Evolutionary conservation across 2,797 vertebrate species (phyloP).

Genomic region (Nannoperca australis): DNA sequence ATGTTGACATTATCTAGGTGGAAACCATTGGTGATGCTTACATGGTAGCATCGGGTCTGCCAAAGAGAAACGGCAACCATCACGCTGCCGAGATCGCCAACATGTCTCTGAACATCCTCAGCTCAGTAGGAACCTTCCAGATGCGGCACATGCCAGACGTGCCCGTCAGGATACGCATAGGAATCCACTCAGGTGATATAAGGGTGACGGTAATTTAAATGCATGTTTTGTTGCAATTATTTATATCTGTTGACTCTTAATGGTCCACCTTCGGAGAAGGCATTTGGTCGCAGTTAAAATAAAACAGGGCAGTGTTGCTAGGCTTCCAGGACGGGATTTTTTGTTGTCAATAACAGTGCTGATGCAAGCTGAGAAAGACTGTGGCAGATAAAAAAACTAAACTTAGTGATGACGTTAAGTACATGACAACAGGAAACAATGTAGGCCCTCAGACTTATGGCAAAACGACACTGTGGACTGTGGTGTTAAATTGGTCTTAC

Average conservation of each 20-base stretch:
- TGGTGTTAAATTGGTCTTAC: background rate
- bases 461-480: background rate
- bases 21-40: slow-evolving; percentile 91
- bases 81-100: slow-evolving; percentile 90
- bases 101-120: slow-evolving; percentile 92
- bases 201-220: background rate
- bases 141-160: slow-evolving; percentile 92
- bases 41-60: slow-evolving; percentile 90
- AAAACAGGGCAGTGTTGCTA: background rate
- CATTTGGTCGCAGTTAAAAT: background rate
- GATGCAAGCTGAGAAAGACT: background rate
- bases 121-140: slow-evolving; percentile 88
- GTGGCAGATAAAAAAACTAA: background rate
- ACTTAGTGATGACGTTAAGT: background rate
- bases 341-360: background rate
- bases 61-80: slow-evolving; percentile 89
- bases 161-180: slow-evolving; percentile 89
- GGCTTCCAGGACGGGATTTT: too few species aligned
- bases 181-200: slow-evolving; percentile 88
- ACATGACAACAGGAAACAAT: background rate
- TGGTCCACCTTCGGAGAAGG: background rate
- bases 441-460: background rate
- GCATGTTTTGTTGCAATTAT: background rate
- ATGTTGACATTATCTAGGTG: slow-evolving; percentile 77
- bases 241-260: background rate